phyloP scores from a whole-genome alignment of 2,888 invertebrate species.

The Microchrysa polita region DNA sequence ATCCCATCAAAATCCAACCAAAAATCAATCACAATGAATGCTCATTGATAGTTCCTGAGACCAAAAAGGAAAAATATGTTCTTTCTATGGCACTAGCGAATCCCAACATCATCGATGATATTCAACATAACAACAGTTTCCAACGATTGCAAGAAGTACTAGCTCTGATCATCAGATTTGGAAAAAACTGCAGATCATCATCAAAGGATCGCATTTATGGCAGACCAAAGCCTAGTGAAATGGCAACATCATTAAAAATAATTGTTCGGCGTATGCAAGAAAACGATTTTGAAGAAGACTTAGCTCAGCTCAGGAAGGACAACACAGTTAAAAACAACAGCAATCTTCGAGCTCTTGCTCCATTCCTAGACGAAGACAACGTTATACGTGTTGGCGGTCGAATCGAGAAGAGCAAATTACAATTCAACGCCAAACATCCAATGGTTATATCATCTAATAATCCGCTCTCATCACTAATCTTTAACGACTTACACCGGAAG shows the following conservation, averaged over 20 bases:
- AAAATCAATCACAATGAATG: no score
- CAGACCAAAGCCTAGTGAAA: neutral
- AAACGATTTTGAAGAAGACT: neutral
- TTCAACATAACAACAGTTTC: neutral
- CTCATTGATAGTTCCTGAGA: neutral
- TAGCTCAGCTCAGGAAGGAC: neutral
- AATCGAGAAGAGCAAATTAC: neutral
- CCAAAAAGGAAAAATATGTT: neutral
- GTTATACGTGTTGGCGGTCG: neutral
- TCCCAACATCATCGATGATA: neutral
- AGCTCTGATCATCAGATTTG: neutral
- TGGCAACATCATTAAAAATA: neutral
- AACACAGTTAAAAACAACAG: neutral
- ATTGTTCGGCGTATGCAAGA: neutral
- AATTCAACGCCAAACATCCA: neutral
- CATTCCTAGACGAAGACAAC: neutral
- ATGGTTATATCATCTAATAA: neutral
- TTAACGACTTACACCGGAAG: neutral
- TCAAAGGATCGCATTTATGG: neutral
- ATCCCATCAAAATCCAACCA: no score
- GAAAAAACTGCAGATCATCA: neutral
- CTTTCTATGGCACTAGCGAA: no score
- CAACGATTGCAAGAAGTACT: neutral
- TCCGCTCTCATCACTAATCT: neutral
- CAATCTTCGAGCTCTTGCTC: neutral